phyloP scores from a whole-genome alignment of 2,113 vertebrate species.

The Perognathus longimembris region DNA sequence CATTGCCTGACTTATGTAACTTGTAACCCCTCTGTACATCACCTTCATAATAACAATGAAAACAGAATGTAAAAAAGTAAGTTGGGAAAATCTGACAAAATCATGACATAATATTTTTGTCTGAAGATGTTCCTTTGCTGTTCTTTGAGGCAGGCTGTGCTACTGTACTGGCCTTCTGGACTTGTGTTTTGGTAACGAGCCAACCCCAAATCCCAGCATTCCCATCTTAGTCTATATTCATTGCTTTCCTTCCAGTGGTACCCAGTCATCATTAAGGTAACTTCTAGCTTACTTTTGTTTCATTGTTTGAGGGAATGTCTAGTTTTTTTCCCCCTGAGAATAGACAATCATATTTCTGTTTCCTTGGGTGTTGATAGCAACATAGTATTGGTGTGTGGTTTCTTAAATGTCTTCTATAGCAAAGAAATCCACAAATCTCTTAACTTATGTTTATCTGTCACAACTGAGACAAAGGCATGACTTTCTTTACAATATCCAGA shows the following conservation, averaged over 20 bases:
- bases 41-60: no score
- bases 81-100: background rate
- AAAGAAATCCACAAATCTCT: constrained; percentile 29
- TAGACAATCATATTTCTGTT: constrained; percentile 14
- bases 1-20: no score
- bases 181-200: background rate
- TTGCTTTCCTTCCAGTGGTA: background rate
- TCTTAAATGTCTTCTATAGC: background rate
- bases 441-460: background rate
- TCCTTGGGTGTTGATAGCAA: constrained; percentile 37
- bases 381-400: accelerated
- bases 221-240: background rate
- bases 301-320: background rate
- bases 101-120: background rate
- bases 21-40: no score
- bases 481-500: constrained; percentile 30
- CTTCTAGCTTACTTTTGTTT: background rate
- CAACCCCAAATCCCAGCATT: accelerated
- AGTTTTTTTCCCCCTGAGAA: background rate
- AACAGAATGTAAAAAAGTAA: no score
- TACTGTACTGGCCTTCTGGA: background rate
- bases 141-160: background rate
- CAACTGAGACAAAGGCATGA: background rate
- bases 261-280: background rate
- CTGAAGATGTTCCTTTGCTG: background rate